Percentiles rank a stretch among this genome's conserved stretches.
These are phyloP conservation scores for Paracanthobrama guichenoti DNA, from an alignment of 2,113 vertebrate species.

Conservation along the genomic window DNA sequence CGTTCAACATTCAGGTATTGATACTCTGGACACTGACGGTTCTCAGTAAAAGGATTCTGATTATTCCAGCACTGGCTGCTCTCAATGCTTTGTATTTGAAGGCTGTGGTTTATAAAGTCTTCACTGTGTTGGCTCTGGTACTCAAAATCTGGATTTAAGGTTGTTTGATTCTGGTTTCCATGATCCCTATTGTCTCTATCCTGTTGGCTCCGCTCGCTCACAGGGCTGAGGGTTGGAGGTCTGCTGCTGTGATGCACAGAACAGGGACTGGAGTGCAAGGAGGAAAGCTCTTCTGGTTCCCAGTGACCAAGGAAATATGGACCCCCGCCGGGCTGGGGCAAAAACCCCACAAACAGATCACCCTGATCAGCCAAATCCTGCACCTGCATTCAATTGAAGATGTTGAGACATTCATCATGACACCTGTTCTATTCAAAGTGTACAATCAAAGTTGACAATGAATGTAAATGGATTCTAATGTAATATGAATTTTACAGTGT, in stretches of 20 bases:
- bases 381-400: constrained; percentile 74
- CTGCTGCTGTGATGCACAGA: constrained; percentile 67
- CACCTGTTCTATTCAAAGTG: neutral
- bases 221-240: constrained; percentile 61
- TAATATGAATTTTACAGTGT: constrained; percentile 6
- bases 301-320: constrained; percentile 64
- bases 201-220: constrained; percentile 42
- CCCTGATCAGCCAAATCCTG: constrained; percentile 91
- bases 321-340: constrained; percentile 80
- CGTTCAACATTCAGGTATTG: neutral
- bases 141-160: neutral
- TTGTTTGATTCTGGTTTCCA: neutral
- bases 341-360: constrained; percentile 87
- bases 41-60: constrained; percentile 7
- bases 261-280: constrained; percentile 76
- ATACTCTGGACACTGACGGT: neutral
- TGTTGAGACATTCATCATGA: neutral
- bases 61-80: constrained; percentile 19
- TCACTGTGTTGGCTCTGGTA: constrained; percentile 36
- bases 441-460: neutral
- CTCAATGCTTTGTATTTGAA: neutral
- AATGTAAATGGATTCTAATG: neutral
- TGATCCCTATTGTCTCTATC: constrained; percentile 18
- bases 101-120: constrained; percentile 50
- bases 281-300: constrained; percentile 72